Evolutionary conservation across 1,140 invertebrate genomes (phyloP).

Genomic region (Phymastichus coffea): DNA sequence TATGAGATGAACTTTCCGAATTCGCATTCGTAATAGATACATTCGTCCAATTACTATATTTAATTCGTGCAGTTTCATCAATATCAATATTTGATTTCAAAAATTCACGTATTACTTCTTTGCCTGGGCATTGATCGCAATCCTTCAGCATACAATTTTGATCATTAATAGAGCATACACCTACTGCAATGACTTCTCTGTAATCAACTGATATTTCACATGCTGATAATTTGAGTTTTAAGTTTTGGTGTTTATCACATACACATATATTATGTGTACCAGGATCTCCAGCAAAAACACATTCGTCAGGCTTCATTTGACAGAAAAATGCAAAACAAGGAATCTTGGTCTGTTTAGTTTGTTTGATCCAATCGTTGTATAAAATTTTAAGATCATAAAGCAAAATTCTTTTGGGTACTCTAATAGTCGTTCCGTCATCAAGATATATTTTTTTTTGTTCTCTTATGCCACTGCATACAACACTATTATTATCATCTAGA

Average conservation of each 20-base stretch:
- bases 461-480: not conserved
- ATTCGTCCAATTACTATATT: not conserved
- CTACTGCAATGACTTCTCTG: not conserved
- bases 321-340: not conserved
- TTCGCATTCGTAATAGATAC: not conserved
- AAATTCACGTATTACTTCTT: not conserved
- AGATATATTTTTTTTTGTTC: not conserved
- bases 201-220: not conserved
- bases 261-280: not conserved
- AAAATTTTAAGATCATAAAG: not conserved
- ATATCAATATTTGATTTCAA: too few species aligned
- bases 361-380: not conserved
- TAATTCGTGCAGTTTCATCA: not conserved
- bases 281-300: not conserved
- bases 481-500: not conserved
- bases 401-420: not conserved
- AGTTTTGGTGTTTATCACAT: not conserved
- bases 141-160: not conserved
- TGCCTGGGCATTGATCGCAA: not conserved
- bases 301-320: not conserved
- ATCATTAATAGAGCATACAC: not conserved
- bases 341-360: too few species aligned
- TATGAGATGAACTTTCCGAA: too few species aligned
- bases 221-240: not conserved
- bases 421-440: not conserved